phyloP scores from a whole-genome alignment of 2,888 invertebrate genomes.

The Tenthredo mesomela region DNA sequence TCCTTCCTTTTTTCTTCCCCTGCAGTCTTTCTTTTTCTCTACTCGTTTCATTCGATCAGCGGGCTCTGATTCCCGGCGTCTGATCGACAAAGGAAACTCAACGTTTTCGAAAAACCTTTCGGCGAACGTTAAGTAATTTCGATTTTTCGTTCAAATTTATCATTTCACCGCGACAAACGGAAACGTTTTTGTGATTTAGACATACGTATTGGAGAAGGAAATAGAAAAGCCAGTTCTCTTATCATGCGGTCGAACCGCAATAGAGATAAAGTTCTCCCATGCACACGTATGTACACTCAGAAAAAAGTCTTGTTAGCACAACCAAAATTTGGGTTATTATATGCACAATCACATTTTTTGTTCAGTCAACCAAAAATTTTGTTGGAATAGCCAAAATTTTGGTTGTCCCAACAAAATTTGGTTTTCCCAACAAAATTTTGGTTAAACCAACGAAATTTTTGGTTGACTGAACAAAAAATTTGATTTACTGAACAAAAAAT shows the following conservation, averaged over 20 bases:
- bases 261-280: neutral
- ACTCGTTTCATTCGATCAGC: neutral
- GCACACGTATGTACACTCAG: no score
- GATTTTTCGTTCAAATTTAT: neutral
- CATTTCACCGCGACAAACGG: neutral
- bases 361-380: no score
- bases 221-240: neutral
- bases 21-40: neutral
- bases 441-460: no score
- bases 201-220: neutral
- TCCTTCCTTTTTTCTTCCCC: neutral
- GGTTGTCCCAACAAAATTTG: no score
- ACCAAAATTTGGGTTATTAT: no score
- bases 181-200: neutral
- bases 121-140: accelerated
- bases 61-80: neutral
- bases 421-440: no score
- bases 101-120: neutral
- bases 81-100: neutral
- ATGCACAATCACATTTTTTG: no score
- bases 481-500: no score
- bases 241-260: neutral
- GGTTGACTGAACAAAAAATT: no score
- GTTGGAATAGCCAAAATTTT: no score
- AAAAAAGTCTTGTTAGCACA: no score